A percentile compares a stretch with the other conserved stretches of the same genome.
phyloP scores from a whole-genome alignment of 2,113 vertebrate genomes.

The Caretta caretta region DNA sequence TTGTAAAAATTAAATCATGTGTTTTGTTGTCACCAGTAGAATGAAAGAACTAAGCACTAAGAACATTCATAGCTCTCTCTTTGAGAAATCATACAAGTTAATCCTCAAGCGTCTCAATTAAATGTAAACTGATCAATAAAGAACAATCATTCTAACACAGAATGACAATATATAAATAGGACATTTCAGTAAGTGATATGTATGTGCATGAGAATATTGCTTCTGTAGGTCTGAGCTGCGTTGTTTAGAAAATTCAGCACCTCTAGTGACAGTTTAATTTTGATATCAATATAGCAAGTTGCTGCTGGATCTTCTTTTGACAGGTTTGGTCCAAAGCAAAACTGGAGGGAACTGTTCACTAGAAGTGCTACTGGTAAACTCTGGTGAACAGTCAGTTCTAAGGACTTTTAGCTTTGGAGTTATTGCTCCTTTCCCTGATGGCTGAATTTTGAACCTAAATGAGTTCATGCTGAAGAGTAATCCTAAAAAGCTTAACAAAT shows the following conservation, averaged over 20 bases:
- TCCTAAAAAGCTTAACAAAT: not conserved
- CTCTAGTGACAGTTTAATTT: constrained; percentile 5
- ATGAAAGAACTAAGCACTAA: not conserved
- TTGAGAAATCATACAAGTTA: not conserved
- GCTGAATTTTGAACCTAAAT: not conserved
- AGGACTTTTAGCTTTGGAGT: not conserved
- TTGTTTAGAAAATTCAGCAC: not conserved
- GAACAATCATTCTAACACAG: not conserved
- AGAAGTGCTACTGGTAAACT: not conserved
- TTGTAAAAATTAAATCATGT: not conserved
- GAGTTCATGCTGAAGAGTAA: not conserved
- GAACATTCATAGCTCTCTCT: not conserved
- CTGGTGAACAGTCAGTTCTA: not conserved
- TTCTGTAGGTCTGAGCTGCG: not conserved
- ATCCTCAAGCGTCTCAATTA: not conserved
- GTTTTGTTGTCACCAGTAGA: not conserved
- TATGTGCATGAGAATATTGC: not conserved
- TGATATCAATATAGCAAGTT: not conserved
- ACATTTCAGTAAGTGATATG: not conserved
- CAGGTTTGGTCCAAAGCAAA: not conserved
- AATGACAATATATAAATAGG: not conserved
- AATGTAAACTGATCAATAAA: not conserved
- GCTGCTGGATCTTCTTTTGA: not conserved
- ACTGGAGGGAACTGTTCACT: not conserved
- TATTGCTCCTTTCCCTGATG: not conserved